Evolutionary conservation across 2,888 invertebrate genomes (phyloP).

Genomic region (Dynastes hyllus): DNA sequence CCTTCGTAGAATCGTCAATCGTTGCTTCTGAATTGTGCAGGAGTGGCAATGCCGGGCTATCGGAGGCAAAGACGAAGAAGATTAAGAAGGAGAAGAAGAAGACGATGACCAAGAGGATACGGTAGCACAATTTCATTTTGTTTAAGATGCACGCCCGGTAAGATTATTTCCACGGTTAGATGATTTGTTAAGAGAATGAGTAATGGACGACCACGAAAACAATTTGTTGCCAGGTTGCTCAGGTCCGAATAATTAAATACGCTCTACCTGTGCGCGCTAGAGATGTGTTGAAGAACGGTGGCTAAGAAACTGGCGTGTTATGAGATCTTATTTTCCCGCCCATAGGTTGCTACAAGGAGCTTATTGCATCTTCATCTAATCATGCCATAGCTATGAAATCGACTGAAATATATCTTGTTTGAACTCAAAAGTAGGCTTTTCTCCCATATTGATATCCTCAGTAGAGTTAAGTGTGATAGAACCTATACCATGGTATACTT

Average conservation of each 20-base stretch:
- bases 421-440: too few relatives aligned
- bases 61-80: not conserved
- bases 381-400: too few relatives aligned
- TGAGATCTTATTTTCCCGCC: slow-evolving; percentile 18
- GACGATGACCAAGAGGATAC: slow-evolving; percentile 52
- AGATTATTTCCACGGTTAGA: slow-evolving; percentile 63
- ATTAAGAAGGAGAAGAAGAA: slow-evolving; percentile 7
- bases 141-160: slow-evolving; percentile 60
- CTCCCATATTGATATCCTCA: too few relatives aligned
- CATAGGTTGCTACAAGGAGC: not conserved
- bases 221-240: slow-evolving; percentile 60
- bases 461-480: too few relatives aligned
- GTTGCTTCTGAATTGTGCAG: not conserved
- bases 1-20: slow-evolving; percentile 32
- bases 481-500: too few relatives aligned
- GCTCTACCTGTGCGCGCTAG: slow-evolving; percentile 52
- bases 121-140: slow-evolving; percentile 61
- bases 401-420: too few relatives aligned
- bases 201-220: slow-evolving; percentile 65
- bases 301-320: not conserved
- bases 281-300: not conserved
- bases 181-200: slow-evolving; percentile 66
- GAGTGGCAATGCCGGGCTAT: not conserved
- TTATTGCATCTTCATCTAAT: too few relatives aligned
- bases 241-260: slow-evolving; percentile 60